Conservation (phyloP, 2,888 invertebrate species). For the Tribolium freemani region DNA sequence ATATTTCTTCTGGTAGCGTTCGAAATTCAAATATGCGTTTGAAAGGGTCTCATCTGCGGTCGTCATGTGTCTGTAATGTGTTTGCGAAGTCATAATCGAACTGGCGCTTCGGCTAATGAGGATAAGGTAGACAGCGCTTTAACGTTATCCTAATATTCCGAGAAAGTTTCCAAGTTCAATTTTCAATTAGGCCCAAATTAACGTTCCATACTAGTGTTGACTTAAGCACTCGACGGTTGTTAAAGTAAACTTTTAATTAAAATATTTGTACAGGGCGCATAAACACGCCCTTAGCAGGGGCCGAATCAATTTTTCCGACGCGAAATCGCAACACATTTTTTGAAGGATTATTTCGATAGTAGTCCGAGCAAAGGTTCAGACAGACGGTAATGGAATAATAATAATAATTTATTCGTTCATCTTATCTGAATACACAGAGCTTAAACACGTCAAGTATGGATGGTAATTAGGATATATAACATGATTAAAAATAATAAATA, state of each 20-base stretch:
- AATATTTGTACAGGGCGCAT: constrained; percentile 36
- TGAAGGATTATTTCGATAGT: no score
- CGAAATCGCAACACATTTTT: not conserved
- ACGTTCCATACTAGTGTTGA: constrained; percentile 10
- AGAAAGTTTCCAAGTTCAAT: constrained; percentile 34
- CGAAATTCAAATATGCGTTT: constrained; percentile 9
- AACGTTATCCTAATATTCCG: constrained; percentile 29
- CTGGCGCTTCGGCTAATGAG: constrained; percentile 29
- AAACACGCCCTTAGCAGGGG: constrained; percentile 24
- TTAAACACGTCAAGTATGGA: no score
- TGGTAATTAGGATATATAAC: no score
- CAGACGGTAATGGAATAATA: constrained; percentile 1
- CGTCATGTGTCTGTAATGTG: constrained; percentile 33
- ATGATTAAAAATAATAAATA: no score
- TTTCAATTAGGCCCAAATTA: constrained; percentile 32
- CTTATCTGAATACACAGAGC: no score
- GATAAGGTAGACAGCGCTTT: constrained; percentile 34
- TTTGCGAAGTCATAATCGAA: constrained; percentile 34
- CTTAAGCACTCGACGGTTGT: constrained; percentile 24
- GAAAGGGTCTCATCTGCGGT: constrained; percentile 3
- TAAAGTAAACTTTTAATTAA: constrained; percentile 37
- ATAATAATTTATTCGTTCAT: no score
- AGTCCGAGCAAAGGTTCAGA: not conserved
- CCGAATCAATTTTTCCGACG: constrained; percentile 13
- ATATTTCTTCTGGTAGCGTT: not conserved